Percentiles rank a stretch among this genome's conserved stretches.
Conservation (phyloP, 2,113 vertebrate species). For the Heliornis fulica region DNA sequence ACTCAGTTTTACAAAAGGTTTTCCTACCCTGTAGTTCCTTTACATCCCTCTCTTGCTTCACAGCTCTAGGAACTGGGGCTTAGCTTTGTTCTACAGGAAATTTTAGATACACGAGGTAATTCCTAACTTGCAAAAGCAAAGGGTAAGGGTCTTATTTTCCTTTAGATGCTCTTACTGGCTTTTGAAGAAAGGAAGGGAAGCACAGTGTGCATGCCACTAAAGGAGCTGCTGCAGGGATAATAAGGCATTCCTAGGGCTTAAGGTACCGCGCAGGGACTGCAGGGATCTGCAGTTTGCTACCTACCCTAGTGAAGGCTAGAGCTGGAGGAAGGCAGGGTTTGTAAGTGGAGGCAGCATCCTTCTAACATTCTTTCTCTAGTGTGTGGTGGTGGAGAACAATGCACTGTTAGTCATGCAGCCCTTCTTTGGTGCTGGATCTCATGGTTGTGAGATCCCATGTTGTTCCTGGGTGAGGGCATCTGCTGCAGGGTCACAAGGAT, state of each 20-base stretch:
- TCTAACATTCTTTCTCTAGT: neutral
- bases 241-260: neutral
- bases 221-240: neutral
- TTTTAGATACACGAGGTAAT: neutral
- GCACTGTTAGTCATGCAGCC: neutral
- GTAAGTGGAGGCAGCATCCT: neutral
- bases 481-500: neutral
- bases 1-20: neutral
- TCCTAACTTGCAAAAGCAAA: neutral
- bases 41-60: neutral
- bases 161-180: neutral
- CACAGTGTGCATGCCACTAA: neutral
- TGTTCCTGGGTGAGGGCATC: neutral
- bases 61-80: neutral
- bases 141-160: neutral
- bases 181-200: neutral
- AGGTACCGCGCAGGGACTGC: rapidly evolving
- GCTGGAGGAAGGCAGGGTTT: neutral
- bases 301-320: neutral
- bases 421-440: neutral
- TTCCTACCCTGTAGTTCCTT: neutral
- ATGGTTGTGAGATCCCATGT: rapidly evolving
- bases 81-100: neutral
- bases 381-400: neutral
- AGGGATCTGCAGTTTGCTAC: neutral